phyloP scores from a whole-genome alignment of 2,888 invertebrate species.

The Octonoba sinensis region DNA sequence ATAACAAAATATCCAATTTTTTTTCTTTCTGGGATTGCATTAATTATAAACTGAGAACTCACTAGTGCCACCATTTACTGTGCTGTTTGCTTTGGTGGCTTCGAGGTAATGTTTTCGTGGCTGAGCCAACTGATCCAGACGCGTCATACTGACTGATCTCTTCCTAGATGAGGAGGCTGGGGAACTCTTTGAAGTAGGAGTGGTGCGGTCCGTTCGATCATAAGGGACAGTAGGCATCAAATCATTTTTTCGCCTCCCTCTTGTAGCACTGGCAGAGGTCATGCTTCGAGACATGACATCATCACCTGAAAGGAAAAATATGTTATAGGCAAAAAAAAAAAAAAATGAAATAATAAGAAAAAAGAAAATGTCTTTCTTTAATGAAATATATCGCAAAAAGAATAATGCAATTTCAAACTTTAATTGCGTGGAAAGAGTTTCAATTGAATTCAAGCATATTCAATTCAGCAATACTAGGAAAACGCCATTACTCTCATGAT shows the following conservation, averaged over 20 bases:
- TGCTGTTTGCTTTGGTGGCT: slow-evolving; percentile 56
- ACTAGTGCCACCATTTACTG: slow-evolving; percentile 28
- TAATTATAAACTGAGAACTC: too few species aligned
- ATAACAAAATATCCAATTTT: too few species aligned
- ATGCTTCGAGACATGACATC: slow-evolving; percentile 58
- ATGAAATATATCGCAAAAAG: too few species aligned
- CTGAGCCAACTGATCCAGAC: slow-evolving; percentile 86
- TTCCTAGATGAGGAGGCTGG: slow-evolving; percentile 50
- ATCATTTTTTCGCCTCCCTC: slow-evolving; percentile 76
- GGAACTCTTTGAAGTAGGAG: slow-evolving; percentile 32
- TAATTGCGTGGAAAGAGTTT: too few species aligned
- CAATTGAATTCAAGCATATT: slow-evolving; percentile 1
- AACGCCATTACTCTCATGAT: too few species aligned
- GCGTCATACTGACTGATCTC: slow-evolving; percentile 91
- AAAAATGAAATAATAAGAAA: background rate
- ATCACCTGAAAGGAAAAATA: slow-evolving; percentile 16
- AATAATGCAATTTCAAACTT: too few species aligned
- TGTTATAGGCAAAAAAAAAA: background rate
- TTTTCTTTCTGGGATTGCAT: too few species aligned
- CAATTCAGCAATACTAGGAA: background rate
- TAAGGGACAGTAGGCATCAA: slow-evolving; percentile 89
- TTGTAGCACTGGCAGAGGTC: slow-evolving; percentile 34
- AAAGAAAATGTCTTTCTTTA: too few species aligned
- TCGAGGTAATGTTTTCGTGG: slow-evolving; percentile 73
- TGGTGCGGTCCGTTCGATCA: slow-evolving; percentile 71